Base-by-base conservation (phyloP, 2,113 vertebrate genomes). In the Xyrauchen texanus region DNA sequence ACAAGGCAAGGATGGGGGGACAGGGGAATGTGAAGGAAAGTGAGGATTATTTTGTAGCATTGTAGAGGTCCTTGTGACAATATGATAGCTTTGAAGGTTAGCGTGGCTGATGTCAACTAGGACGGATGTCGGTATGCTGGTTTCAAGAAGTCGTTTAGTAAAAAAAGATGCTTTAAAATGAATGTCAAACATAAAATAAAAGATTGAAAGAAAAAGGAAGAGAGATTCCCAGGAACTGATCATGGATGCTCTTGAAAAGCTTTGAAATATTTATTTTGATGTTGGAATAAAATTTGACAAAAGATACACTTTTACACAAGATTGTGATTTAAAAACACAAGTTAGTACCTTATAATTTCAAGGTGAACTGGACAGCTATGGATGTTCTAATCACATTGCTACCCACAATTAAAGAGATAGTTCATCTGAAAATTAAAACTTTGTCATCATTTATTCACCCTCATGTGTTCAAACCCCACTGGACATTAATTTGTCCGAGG, bases 51-150 rank as follows among this genome's bases (percentile, higher is more conserved):
- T 90, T 90, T 34, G 90, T 87, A 88, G 87, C 81, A 68, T 77
- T 70, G 73, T 9, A 70, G 76, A 84, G 80, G 84, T 83, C 78
- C 83, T 81, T 80, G 82, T 80, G 76, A 82, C 70, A 58, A 69
- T 15, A 72, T 85, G 86, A 90, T 77, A 79, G 81, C 86, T 90
- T 85, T 92, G 90, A 92, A 92, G 90, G 91, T 93, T 86, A 88
- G 87, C 84, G 83, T 86, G 70, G 85, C 82, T 75, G 82, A 86
- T 86, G 88, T 89, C 84, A 16, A 34, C 53, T 55, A 76, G 61
- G 68, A 77, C 49, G 11, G 46, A 76, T 70, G 10, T 16, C 52
- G 47, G 60, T 13, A 11, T n/a, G 12, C 51, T 46, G 47, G 61
- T 45, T 34, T 34, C 1, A 34, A 34, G 21, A 12, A 16, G 8